A percentile compares a stretch with the other conserved stretches of the same genome.
Evolutionary conservation across 2,113 vertebrate species (phyloP).

Genomic region (Platysternon megacephalum): DNA sequence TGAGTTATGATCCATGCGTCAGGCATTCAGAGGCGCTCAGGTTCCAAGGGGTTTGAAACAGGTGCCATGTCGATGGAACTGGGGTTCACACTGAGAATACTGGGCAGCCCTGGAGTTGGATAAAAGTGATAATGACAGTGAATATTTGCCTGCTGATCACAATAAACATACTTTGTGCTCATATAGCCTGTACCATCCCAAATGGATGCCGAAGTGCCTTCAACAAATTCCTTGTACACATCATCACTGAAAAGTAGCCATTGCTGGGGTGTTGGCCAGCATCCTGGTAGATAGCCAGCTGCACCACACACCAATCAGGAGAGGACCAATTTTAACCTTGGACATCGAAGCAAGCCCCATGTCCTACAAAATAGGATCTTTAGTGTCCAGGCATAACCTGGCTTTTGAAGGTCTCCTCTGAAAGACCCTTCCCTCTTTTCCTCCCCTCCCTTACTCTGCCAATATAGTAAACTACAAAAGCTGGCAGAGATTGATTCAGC

Average conservation of each 20-base stretch:
- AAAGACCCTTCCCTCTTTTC: neutral
- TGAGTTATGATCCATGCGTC: neutral
- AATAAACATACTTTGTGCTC: neutral
- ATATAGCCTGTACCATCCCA: neutral
- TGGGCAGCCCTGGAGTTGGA: neutral
- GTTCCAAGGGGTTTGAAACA: neutral
- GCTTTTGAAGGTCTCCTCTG: neutral
- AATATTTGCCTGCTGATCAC: neutral
- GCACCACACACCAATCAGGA: neutral
- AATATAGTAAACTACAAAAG: neutral
- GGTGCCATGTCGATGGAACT: neutral
- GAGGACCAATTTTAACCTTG: neutral
- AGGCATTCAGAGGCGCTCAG: accelerated
- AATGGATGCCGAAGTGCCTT: neutral
- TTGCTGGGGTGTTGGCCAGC: neutral
- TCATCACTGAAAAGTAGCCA: neutral
- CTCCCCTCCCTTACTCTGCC: neutral
- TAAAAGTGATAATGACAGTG: neutral
- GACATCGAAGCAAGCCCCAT: neutral
- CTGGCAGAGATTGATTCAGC: neutral
- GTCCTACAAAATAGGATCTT: neutral
- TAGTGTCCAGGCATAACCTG: neutral
- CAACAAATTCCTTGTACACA: neutral
- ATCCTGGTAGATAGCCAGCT: neutral
- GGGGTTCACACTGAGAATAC: neutral